These are phyloP conservation scores for Perognathus longimembris DNA, from an alignment of 2,113 vertebrate species.

Conservation along the genomic window DNA sequence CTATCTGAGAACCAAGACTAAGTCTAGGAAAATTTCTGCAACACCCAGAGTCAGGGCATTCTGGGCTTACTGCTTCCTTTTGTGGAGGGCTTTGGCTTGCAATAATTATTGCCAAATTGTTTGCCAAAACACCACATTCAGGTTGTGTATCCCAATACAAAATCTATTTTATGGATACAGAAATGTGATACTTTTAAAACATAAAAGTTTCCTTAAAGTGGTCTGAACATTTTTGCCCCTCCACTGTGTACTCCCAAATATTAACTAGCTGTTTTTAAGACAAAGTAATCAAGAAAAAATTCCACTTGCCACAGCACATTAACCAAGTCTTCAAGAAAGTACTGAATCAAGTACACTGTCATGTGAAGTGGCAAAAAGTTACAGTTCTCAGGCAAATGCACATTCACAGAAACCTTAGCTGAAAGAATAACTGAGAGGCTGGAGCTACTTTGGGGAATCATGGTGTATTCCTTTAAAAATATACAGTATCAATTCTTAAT, in stretches of 20 bases:
- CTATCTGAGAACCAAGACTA: neutral
- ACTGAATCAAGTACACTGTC: neutral
- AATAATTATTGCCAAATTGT: neutral
- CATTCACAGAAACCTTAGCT: neutral
- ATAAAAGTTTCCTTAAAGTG: accelerated
- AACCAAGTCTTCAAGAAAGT: neutral
- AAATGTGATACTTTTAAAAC: slow-evolving; percentile 68
- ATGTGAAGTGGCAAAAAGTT: slow-evolving; percentile 17
- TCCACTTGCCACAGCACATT: neutral
- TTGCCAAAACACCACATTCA: slow-evolving; percentile 6
- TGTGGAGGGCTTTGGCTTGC: neutral
- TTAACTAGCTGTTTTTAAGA: slow-evolving; percentile 13
- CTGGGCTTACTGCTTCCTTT: neutral
- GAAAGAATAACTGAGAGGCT: neutral
- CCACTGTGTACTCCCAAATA: slow-evolving; percentile 13
- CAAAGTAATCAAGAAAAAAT: neutral
- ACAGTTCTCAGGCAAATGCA: neutral
- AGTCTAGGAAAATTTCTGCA: neutral
- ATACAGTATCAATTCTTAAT: slow-evolving; percentile 54
- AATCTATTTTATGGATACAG: slow-evolving; percentile 48
- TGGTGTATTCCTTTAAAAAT: slow-evolving; percentile 16
- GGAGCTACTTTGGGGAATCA: neutral
- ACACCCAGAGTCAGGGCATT: no score
- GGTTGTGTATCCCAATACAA: slow-evolving; percentile 20
- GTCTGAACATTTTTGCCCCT: no score